Evolutionary conservation across 1,140 invertebrate genomes (phyloP), one percentile per base, ranked within the genome.

Genomic region (Rhagoletis pomonella): DNA sequence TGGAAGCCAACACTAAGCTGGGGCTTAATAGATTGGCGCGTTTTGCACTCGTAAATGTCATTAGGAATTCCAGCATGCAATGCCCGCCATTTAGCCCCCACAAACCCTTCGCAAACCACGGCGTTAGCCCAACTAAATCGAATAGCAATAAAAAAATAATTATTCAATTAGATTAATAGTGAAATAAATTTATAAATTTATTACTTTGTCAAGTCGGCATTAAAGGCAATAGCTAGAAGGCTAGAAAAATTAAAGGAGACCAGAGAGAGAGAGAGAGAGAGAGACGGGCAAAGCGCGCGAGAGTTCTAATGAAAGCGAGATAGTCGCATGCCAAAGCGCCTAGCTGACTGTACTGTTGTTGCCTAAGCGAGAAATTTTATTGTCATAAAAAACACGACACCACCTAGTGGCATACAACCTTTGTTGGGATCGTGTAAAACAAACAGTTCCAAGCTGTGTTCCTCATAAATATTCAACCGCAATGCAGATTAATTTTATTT

Each of bases 91-190:
- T 10, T 19, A 42, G 1, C 17, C 17, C n/a, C 47, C 12, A 4
- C 29, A 0, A 29, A 19, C 5, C 69, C n/a, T 47, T 73, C 42
- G 44, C 4, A 9, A 4, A n/a, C 7, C 73, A 81, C 73, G 73
- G 73, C 73, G 73, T 81, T 81, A 58, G 5, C 17, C 4, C 47
- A 4, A 17, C 47, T 55, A 47, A 81, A 81, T 81, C 44, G 14
- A 81, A 55, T 62, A 55, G 17, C 12, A 81, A 81, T 55, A 81
- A 81, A 81, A 55, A 81, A 81, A 55, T 55, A 81, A 81, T 55
- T 81, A 81, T 81, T 81, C 73, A 81, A 81, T 81, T 81, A 81
- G 73, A 81, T 55, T 81, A 81, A 81, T 81, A 81, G 47, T 55
- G 44, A 55, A 55, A 55, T 81, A 81, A 81, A 55, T 81, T 55